These are phyloP conservation scores for Myotis brandtii DNA, from an alignment of 2,113 vertebrate genomes.

Conservation along the genomic window DNA sequence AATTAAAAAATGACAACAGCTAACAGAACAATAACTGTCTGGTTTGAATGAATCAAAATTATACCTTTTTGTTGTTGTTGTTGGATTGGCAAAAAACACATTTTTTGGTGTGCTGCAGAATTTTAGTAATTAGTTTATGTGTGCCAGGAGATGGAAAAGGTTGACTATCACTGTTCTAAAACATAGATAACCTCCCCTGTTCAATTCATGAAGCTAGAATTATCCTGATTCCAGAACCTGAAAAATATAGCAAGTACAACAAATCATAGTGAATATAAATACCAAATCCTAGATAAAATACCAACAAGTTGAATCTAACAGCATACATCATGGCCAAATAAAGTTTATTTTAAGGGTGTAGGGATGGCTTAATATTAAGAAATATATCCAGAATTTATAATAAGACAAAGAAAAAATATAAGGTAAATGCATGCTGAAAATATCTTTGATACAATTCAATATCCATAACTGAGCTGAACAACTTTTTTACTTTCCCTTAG, in stretches of 20 bases:
- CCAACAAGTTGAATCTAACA: not conserved
- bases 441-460: not conserved
- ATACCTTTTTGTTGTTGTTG: not conserved
- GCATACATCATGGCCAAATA: not conserved
- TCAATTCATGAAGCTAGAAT: not conserved
- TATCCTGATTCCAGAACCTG: not conserved
- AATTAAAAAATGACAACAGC: not conserved
- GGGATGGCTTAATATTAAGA: conserved; percentile 15
- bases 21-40: not conserved
- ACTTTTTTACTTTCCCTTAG: not conserved
- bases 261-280: not conserved
- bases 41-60: not conserved
- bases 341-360: not conserved
- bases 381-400: not conserved
- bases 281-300: not conserved
- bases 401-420: not conserved
- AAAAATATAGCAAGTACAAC: not conserved
- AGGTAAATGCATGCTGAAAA: not conserved
- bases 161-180: not conserved
- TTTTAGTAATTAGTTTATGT: not conserved
- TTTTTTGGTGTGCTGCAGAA: not conserved
- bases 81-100: not conserved
- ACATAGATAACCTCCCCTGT: not conserved
- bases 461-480: not conserved
- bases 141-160: not conserved